Evolutionary conservation across 92 coral and sea anemone genomes (phyloP), one percentile per base, ranked within the genome.

Genomic region (Porites lobata): DNA sequence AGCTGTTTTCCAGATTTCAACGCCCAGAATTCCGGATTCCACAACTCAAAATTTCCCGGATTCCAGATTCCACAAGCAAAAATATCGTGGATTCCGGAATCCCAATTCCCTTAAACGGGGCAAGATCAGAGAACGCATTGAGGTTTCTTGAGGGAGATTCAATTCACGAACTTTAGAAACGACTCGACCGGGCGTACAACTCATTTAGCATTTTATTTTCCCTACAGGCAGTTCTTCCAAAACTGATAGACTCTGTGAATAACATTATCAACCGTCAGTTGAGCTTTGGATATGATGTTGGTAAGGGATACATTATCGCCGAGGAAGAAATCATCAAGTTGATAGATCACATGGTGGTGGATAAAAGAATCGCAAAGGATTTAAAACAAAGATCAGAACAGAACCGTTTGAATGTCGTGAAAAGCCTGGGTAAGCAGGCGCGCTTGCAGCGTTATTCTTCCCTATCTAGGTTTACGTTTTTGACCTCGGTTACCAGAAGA

Each of bases 241-340:
- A 85, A 75, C 79, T 97, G 69, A 96, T 97, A 87, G 86, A 89
- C 64, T 82, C 87, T 64, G 95, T 97, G 32, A 92, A 97, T 78
- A 82, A 96, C 82, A 81, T 97, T 29, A 95, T 97, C 80, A 94
- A 97, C 76, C 96, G 96, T 9, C 91, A 94, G 89, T 85, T 97
- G 14, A 97, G 99, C 80, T 96, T 97, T 89, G 99, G 99, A 72
- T 97, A 97, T 24, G 99, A 97, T 64, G 98, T 97, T 38, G 99
- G 99, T 7, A 97, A 97, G 65, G 99, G 99, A 6, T 96, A 96
- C 86, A 93, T 97, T 54, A 96, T 97, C 21, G 99, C 98, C n/a
- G 98, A 97, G 56, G 99, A 97, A 90, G 99, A 97, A 80, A 96
- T 97, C 24, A 80, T 93, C 91, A 97, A 97, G 70, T 83, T 95